Evolutionary conservation across 2,888 invertebrate species (phyloP), one percentile per base, ranked within the genome.

Genomic region (Andrena dorsata): DNA sequence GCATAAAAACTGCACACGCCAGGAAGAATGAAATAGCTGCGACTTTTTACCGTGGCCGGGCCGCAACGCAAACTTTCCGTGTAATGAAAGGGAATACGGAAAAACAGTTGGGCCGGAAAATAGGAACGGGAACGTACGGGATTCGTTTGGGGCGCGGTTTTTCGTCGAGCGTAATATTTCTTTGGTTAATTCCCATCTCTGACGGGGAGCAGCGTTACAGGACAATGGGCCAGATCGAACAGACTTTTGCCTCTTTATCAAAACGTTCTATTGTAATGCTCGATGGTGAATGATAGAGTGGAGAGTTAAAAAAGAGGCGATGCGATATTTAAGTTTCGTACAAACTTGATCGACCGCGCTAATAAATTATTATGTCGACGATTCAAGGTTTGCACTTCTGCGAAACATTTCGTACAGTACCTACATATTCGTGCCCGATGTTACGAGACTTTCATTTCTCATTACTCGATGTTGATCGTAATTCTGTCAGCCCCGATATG

Each of bases 41-140:
- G 61, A 76, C 53, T 26, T 78, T 78, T 78, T 76, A 26, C 53
- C 47, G 47, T 63, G 23, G 23, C 6, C 47, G 6, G 23, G 13
- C 56, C 16, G 51, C 68, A 32, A 68, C 73, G 61, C 63, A 77
- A 77, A 74, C 51, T 49, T 64, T 20, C 74, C 13, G 68, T 32
- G 10, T 63, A 68, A 78, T 69, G 68, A 76, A 78, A 78, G 61
- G 16, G 20, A 41, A n/a, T 51, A 30, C 61, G 66, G 61, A 53
- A 47, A 76, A 78, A 78, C 63, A 35, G 53, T 68, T 76, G n/a
- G 23, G 61, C 26, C 23, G 68, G 68, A 53, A 76, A 63, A 78
- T 53, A 30, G 66, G 47, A 58, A 72, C 63, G 73, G 6, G 16
- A 51, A 28, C 75, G n/a, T 41, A 20, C 41, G 23, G 56, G 28